Evolutionary conservation across 1,140 invertebrate genomes (phyloP).

Genomic region (Solenopsis invicta): DNA sequence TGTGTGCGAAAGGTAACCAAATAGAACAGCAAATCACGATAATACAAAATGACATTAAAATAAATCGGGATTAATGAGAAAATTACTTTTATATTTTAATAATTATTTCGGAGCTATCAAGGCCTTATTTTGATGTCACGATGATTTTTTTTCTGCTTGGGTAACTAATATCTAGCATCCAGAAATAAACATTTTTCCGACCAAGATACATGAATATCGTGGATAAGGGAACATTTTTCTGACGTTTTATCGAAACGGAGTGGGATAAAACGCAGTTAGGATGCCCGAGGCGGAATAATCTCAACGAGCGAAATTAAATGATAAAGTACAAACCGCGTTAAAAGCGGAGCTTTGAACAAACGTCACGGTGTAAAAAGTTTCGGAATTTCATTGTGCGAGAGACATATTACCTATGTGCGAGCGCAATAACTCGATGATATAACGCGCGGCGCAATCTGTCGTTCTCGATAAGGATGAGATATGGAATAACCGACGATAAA

Average conservation of each 20-base stretch:
- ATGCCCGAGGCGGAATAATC: conserved; percentile 54
- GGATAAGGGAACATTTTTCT: conserved; percentile 35
- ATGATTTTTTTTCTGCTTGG: no score
- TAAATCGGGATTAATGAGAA: no score
- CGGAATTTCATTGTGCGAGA: conserved; percentile 58
- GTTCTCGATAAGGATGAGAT: conserved; percentile 63
- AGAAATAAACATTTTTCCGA: background rate
- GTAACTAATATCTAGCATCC: no score
- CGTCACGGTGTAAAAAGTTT: conserved; percentile 54
- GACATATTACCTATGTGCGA: conserved; percentile 50
- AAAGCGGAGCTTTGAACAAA: conserved; percentile 58
- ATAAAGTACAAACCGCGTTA: conserved; percentile 60
- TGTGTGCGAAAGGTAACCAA: no score
- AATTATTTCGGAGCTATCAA: no score
- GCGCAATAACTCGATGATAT: conserved; percentile 63
- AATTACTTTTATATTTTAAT: no score
- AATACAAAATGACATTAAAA: no score
- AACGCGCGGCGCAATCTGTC: conserved; percentile 62
- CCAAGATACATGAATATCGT: background rate
- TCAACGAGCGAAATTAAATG: conserved; percentile 63
- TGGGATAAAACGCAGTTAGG: conserved; percentile 21
- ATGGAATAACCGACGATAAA: conserved; percentile 59
- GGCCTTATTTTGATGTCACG: no score
- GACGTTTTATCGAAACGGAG: conserved; percentile 22
- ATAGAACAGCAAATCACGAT: no score